phyloP scores from a whole-genome alignment of 64 coral and sea anemone genomes.

The Stichodactyla helianthus region DNA sequence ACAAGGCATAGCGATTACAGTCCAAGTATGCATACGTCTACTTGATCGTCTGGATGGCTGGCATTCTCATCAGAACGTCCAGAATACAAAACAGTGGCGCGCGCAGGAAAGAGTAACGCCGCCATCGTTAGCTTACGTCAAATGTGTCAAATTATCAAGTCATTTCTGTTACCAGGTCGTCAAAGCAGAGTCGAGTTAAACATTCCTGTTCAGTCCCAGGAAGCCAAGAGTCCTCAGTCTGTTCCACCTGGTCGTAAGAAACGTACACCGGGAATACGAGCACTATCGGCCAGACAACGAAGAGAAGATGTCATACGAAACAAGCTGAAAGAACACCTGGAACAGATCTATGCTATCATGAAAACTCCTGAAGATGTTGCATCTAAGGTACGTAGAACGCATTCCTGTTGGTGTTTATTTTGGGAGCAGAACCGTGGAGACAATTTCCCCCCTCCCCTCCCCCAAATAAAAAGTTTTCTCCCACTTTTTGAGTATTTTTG shows the following conservation, averaged over 20 bases:
- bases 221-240: constrained; percentile 18
- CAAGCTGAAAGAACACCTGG: constrained; percentile 70
- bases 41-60: no score
- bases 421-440: no score
- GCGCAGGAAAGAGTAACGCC: no score
- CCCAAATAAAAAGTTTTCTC: no score
- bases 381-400: background rate
- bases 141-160: background rate
- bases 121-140: no score
- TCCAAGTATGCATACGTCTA: no score
- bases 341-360: constrained; percentile 46
- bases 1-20: no score
- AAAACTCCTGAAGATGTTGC: background rate
- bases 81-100: no score
- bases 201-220: background rate
- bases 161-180: background rate
- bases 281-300: constrained; percentile 69
- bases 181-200: constrained; percentile 8
- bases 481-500: no score
- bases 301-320: constrained; percentile 67
- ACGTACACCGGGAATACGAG: constrained; percentile 70
- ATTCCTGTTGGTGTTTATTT: no score
- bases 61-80: no score
- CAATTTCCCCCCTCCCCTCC: no score
- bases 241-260: constrained; percentile 36